A percentile compares a stretch with the other conserved stretches of the same genome.
Evolutionary conservation across 2,113 vertebrate species (phyloP).

Genomic region (Peromyscus maniculatus): DNA sequence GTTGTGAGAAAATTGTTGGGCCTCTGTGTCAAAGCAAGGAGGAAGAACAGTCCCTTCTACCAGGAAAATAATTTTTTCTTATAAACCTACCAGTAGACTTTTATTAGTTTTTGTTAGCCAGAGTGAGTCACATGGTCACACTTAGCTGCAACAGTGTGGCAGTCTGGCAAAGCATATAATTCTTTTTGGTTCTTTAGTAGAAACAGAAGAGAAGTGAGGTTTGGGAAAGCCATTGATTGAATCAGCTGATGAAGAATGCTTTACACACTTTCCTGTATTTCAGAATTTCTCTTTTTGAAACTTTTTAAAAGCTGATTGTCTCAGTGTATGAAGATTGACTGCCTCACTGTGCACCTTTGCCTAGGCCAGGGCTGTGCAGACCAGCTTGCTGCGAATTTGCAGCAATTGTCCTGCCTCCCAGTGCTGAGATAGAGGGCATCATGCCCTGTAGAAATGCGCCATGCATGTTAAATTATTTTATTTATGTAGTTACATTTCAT

Average conservation of each 20-base stretch:
- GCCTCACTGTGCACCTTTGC: neutral
- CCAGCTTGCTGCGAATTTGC: neutral
- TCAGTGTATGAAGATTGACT: neutral
- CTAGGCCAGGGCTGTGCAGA: neutral
- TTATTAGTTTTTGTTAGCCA: neutral
- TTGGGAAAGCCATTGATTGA: neutral
- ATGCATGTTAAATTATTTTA: neutral
- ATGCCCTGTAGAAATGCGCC: too few species aligned
- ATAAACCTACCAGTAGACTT: neutral
- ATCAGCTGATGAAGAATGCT: neutral
- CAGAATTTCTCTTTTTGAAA: neutral
- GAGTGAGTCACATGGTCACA: neutral
- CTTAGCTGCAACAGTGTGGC: neutral
- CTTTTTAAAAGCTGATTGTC: neutral
- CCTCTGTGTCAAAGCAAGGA: neutral
- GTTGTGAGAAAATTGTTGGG: neutral
- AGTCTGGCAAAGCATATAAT: constrained; percentile 8
- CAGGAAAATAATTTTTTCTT: neutral
- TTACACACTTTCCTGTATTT: neutral
- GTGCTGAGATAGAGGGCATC: too few species aligned
- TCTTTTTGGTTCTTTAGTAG: neutral
- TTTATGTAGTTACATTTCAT: neutral
- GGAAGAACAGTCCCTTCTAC: neutral
- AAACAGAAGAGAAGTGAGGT: neutral
- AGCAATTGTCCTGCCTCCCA: neutral